Base-by-base conservation (phyloP, 2,797 vertebrate species). In the Miichthys miiuy region DNA sequence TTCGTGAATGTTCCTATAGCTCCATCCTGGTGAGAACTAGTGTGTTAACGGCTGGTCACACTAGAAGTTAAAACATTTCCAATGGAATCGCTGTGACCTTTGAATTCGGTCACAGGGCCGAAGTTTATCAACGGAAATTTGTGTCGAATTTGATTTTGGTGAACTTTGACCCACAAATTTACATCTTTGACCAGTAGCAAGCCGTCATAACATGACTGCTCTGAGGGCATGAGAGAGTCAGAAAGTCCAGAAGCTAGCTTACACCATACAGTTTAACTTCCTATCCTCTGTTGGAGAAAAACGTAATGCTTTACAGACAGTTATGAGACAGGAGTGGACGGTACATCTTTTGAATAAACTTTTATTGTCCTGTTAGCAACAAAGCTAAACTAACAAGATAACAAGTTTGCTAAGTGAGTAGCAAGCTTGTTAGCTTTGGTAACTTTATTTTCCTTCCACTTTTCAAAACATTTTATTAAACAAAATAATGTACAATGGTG, bases 21-120 rank as follows among this genome's bases (percentile, higher is more conserved):
- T 62, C 50, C 66, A 38, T 55, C 41, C 70, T 78, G 84, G 75
- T 61, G 42, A 55, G n/a, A 67, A 34, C 27, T 21, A 11, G 4
- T 11, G 34, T 44, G 61, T 62, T 47, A 16, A 14, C 30, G 38
- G 60, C 25, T 34, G 17, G 51, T 48, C 44, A 68, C 0, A n/a
- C 18, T 0, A n/a, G 1, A 21, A 52, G 16, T 38, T 42, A 34
- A n/a, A 44, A 55, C 7, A 34, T 55, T 51, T 55, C 18, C 1
- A 38, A 3, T 16, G 1, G 17, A 17, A 72, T 50, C 23, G 12
- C 38, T 0, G 4, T 20, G 16, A 42, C 18, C 6, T 55, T 44
- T 42, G 4, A 16, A 61, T 63, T 57, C 2, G 8, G 25, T 30
- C 14, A 6, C 6, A 3, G 20, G 34, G 21, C 1, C 10, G 1